Base-by-base conservation (phyloP, 2,888 invertebrate species). In the Melieria crassipennis region DNA sequence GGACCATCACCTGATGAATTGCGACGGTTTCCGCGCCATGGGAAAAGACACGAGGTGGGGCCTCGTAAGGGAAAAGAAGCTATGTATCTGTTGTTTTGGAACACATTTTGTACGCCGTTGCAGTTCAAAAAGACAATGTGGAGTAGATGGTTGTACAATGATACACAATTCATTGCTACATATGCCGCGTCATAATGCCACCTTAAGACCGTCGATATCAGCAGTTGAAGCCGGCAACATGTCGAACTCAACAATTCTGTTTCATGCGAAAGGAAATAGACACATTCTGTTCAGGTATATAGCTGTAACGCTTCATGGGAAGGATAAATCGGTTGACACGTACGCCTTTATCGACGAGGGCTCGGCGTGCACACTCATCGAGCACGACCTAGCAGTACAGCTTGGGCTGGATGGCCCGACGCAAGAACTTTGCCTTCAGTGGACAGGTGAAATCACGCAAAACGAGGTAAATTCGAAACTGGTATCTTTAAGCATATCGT, bases 401-500 rank as follows among this genome's bases (percentile, higher is more conserved):
- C 64, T 75, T 6, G 75, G 65, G 3, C 42, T 75, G 11, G 65
- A 73, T 7, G 74, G 74, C 3, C 73, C 68, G 9, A 16, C 60
- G 7, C 62, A 52, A 30, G 72, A 75, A 43, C 57, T 75, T 1
- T 74, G 71, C 9, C 65, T 76, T 4, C 70, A 68, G n/a, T 77
- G 75, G 75, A 75, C 75, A 9, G 69, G 72, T n/a, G 75, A 75
- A 9, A 75, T 77, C 56, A 75, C 72, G 6, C 73, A 76, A 63
- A 72, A 48, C 9, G 73, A 77, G 42, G 52, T 13, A 9, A 72
- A 72, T 10, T 77, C 73, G 3, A 72, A 65, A 56, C 47, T 56
- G 5, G 70, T 75, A 42, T 62, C 5, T 30, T 10, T 75, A 4
- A 45, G 73, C 10, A 72, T 73, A 46, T 71, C 75, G 43, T 58